Conservation (phyloP, 2,797 vertebrate genomes). For the Tolypeutes matacus region DNA sequence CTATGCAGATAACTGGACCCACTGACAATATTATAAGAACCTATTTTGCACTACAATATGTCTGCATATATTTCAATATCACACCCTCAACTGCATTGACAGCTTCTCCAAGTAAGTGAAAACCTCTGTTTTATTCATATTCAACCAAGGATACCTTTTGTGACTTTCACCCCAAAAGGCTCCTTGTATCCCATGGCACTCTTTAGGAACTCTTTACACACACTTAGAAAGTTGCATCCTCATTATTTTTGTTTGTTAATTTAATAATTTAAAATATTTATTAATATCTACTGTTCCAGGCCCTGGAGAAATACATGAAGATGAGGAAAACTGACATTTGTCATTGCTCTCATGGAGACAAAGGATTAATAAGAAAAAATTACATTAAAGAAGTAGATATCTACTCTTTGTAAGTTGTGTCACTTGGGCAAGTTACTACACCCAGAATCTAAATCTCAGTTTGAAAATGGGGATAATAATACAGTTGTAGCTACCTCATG, state of each 20-base stretch:
- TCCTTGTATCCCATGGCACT: background rate
- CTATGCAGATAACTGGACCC: background rate
- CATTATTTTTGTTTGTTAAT: background rate
- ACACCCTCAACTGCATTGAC: accelerated
- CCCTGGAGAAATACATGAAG: background rate
- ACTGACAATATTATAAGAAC: background rate
- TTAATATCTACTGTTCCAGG: background rate
- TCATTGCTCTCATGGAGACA: background rate
- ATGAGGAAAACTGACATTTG: background rate
- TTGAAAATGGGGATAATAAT: slow-evolving; percentile 34
- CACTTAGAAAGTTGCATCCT: background rate
- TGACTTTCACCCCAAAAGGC: background rate
- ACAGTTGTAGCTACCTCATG: background rate
- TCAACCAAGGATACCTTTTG: background rate
- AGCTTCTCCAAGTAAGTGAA: background rate
- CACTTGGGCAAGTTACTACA: background rate
- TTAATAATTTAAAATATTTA: background rate
- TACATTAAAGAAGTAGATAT: background rate
- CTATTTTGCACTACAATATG: background rate
- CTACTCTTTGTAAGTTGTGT: background rate
- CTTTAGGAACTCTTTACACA: background rate
- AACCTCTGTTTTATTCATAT: background rate
- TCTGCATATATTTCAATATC: background rate
- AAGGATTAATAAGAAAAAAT: background rate
- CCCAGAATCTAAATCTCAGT: slow-evolving; percentile 6